Conservation (phyloP, 1,140 invertebrate genomes). For the Zaprionus vittiger region DNA sequence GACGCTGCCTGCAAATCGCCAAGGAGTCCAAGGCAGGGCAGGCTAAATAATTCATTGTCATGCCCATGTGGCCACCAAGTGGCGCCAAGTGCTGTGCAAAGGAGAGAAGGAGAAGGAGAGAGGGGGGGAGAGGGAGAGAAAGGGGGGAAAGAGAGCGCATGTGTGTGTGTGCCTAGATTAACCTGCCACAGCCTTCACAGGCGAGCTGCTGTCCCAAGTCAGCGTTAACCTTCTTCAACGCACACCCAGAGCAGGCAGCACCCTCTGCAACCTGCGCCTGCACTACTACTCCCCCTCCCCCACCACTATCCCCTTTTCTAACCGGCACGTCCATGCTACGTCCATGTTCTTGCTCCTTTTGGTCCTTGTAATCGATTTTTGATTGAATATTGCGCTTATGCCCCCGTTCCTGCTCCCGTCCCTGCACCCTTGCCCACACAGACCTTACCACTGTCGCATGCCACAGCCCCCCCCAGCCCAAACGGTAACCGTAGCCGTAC, state of each 20-base stretch:
- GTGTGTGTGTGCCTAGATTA: conserved; percentile 8
- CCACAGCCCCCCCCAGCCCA: not conserved
- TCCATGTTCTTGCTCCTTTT: conserved; percentile 24
- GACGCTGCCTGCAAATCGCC: conserved; percentile 23
- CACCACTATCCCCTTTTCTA: not conserved
- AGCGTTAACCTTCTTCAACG: not conserved
- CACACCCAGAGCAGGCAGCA: not conserved
- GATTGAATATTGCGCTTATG: conserved; percentile 80
- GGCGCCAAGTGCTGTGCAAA: conserved; percentile 15
- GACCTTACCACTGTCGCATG: not conserved
- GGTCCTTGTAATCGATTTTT: conserved; percentile 83
- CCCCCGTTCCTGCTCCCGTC: conserved; percentile 18
- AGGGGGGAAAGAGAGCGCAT: not conserved
- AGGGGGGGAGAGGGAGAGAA: not conserved
- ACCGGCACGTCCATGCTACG: conserved; percentile 9
- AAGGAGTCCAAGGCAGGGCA: conserved; percentile 23
- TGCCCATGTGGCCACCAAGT: conserved; percentile 60
- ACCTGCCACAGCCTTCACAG: conserved; percentile 1
- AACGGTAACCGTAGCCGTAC: not conserved
- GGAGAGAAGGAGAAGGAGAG: not conserved
- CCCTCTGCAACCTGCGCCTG: not conserved
- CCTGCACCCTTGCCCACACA: not conserved
- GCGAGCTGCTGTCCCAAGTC: not conserved
- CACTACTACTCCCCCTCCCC: not conserved
- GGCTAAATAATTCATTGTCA: conserved; percentile 77